Conservation (phyloP, 2,113 vertebrate species). For the Clarias batrachus region DNA sequence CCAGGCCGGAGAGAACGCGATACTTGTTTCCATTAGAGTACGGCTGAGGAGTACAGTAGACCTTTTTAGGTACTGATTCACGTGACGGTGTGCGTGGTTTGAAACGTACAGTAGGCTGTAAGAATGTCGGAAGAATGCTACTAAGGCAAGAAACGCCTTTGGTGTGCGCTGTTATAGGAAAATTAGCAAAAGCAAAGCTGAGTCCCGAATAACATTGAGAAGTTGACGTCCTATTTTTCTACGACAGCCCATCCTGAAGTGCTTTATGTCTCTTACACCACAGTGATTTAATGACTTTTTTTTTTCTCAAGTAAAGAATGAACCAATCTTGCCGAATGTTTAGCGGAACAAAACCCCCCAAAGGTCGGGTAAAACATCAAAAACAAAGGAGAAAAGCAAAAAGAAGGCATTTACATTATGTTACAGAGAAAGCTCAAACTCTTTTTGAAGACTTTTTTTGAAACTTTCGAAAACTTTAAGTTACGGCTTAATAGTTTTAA, state of each 20-base stretch:
- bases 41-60: neutral
- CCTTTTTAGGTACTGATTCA: conserved; percentile 4
- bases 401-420: neutral
- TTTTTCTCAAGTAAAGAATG: neutral
- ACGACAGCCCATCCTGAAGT: neutral
- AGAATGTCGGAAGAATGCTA: neutral
- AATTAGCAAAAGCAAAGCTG: neutral
- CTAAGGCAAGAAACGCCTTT: neutral
- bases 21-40: conserved; percentile 33
- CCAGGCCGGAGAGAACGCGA: conserved; percentile 42
- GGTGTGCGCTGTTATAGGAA: neutral
- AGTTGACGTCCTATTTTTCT: neutral
- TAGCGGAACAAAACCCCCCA: neutral
- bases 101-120: neutral
- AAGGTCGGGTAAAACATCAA: neutral
- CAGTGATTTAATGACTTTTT: neutral
- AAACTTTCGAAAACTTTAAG: neutral
- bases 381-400: neutral
- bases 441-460: neutral
- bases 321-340: neutral
- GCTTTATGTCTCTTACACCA: neutral
- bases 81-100: neutral
- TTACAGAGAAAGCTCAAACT: neutral
- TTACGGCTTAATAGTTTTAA: neutral
- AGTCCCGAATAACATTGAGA: neutral